Evolutionary conservation across 2,113 vertebrate species (phyloP).

Genomic region (Nothobranchius furzeri): DNA sequence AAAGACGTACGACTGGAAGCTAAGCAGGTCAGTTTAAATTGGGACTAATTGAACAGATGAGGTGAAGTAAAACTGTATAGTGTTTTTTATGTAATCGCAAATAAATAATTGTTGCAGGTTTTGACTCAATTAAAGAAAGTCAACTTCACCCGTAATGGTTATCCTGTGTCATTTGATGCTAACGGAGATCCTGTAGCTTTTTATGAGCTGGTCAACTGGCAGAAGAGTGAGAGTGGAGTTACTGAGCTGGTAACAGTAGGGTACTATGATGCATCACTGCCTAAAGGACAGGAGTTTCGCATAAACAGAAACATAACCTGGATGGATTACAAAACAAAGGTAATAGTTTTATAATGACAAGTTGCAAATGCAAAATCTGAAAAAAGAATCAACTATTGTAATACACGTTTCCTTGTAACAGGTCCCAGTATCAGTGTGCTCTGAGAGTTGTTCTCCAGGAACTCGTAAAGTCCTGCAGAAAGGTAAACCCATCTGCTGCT

Average conservation of each 20-base stretch:
- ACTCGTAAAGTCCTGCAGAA: slow-evolving; percentile 6
- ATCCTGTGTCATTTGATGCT: slow-evolving; percentile 68
- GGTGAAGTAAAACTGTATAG: slow-evolving; percentile 38
- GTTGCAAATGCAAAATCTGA: too few relatives aligned
- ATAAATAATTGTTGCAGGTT: slow-evolving; percentile 41
- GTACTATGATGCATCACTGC: slow-evolving; percentile 64
- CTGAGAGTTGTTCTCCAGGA: background rate
- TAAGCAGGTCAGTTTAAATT: slow-evolving; percentile 12
- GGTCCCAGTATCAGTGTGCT: background rate
- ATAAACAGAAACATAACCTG: slow-evolving; percentile 65
- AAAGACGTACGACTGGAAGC: slow-evolving; percentile 39
- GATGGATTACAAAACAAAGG: slow-evolving; percentile 48
- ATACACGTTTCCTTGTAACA: background rate
- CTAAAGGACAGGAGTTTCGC: slow-evolving; percentile 51
- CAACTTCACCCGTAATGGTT: slow-evolving; percentile 62
- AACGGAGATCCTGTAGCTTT: slow-evolving; percentile 72
- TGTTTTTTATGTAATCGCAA: slow-evolving; percentile 10
- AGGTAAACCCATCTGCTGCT: slow-evolving; percentile 6
- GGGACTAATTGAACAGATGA: too few relatives aligned
- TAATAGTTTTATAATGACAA: slow-evolving; percentile 6
- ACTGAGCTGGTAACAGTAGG: slow-evolving; percentile 66
- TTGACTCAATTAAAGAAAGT: slow-evolving; percentile 62
- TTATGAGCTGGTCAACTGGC: slow-evolving; percentile 77
- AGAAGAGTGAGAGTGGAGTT: slow-evolving; percentile 41
- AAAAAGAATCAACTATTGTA: background rate